Evolutionary conservation across 2,113 vertebrate species (phyloP), one percentile per base, ranked within the genome.

Genomic region (Ceyx melanurus): DNA sequence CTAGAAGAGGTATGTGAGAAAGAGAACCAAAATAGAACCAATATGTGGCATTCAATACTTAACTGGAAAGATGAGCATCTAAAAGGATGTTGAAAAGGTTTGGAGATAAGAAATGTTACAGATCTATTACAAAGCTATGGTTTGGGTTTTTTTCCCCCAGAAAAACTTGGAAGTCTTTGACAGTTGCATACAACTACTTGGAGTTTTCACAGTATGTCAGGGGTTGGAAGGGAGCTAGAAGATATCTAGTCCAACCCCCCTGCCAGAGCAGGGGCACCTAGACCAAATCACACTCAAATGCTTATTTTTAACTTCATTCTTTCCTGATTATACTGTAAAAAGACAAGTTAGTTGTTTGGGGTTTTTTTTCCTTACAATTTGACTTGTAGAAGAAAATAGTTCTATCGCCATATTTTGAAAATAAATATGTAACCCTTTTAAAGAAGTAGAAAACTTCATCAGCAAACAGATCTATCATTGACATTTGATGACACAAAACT

Each of bases 11-110:
- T 28, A 29, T 2, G 0, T 25, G 18, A 68, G 13, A 26, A 40
- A 21, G 7, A 12, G 6, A 66, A 10, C 3, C 3, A 21, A n/a
- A 60, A 8, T 48, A 45, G 5, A 6, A 6, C 45, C 22, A n/a
- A 4, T 25, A 6, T 8, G 9, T 35, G 29, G 11, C 0, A 0
- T 67, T 76, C 7, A 2, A 1, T 64, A 31, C 17, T 71, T 46
- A 57, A 5, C 13, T 40, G 28, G 22, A 51, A 71, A 43, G 20
- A 22, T 0, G 0, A 35, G 5, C 42, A 14, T 14, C 89, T 74
- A 54, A 75, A 58, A 72, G 6, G 31, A 17, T 9, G 11, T 37
- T 83, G 4, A 35, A 15, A 88, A 61, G 14, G 42, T 43, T 10
- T 25, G 7, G 6, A 45, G 20, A 5, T 31, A 12, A 53, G 23